Evolutionary conservation across 2,113 vertebrate genomes (phyloP).

Genomic region (Prionailurus bengalensis): DNA sequence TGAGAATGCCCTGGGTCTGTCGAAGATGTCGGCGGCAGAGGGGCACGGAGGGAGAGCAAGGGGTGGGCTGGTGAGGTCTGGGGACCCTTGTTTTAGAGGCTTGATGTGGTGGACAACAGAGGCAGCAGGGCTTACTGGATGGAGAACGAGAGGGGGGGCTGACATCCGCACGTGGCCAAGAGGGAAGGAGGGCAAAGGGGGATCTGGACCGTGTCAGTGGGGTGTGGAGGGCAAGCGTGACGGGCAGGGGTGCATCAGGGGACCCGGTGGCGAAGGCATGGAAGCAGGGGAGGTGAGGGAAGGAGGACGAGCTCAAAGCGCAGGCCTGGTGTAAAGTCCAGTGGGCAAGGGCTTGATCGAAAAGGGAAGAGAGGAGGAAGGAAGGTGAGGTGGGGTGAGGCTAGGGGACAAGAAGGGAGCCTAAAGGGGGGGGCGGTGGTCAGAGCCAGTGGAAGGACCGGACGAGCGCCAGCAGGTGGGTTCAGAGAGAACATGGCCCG

Average conservation of each 20-base stretch:
- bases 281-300: not conserved
- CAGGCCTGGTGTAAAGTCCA: not conserved
- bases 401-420: not conserved
- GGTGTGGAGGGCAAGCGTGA: no score
- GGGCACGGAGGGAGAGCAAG: not conserved
- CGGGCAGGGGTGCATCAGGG: no score
- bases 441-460: not conserved
- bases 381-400: not conserved
- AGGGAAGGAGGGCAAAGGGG: no score
- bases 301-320: not conserved
- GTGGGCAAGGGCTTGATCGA: not conserved
- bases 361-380: not conserved
- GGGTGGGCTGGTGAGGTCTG: not conserved
- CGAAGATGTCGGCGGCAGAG: not conserved
- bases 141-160: not conserved
- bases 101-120: not conserved
- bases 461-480: not conserved
- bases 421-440: not conserved
- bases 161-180: no score
- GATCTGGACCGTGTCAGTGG: no score
- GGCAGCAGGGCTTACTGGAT: not conserved
- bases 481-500: accelerated
- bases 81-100: not conserved
- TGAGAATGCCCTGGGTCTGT: not conserved
- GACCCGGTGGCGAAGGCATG: accelerated